Evolutionary conservation across 2,113 vertebrate species (phyloP), one percentile per base, ranked within the genome.

Genomic region (Litocranius walleri): DNA sequence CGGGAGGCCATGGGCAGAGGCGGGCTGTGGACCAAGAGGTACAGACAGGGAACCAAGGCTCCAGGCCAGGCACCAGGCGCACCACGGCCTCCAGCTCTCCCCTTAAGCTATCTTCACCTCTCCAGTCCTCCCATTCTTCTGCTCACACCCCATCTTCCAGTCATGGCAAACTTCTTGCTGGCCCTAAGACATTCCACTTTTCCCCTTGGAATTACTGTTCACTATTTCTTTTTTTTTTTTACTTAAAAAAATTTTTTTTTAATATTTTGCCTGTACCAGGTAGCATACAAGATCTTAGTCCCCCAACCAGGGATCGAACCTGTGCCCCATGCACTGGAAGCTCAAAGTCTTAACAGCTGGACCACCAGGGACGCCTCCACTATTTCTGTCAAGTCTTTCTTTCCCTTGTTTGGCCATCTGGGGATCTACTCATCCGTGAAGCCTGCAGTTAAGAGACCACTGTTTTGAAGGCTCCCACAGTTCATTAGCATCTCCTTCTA

Each of bases 21-120:
- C 0, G 0, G 9, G 12, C 3, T 5, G 17, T 10, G 25, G n/a
- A 21, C 2, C 5, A 30, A 23, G 82, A 57, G 56, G 43, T 56
- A 29, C 33, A 9, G 36, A 30, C 21, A 23, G 23, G 3, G 2
- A 54, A 45, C 23, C 19, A 7, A 25, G 83, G 61, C 3, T 48
- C 80, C 13, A 3, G 4, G 27, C 27, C 30, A 27, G 95, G 23
- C 0, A 3, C 40, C 40, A 25, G 71, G 48, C 1, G 0, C n/a
- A 5, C 10, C 5, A 57, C 33, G 50, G 40, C 61, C 16, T 12
- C 61, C 29, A n/a, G 23, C 21, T 40, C 78, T 48, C 27, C 27
- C 30, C 78, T 3, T 0, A 5, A 81, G 59, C n/a, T 61, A 25
- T 14, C 67, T 33, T 5, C 30, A 33, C 3, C 8, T 7, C 17